A percentile compares a stretch with the other conserved stretches of the same genome.
Evolutionary conservation across 2,797 vertebrate genomes (phyloP).

Genomic region (Hemitrygon akajei): DNA sequence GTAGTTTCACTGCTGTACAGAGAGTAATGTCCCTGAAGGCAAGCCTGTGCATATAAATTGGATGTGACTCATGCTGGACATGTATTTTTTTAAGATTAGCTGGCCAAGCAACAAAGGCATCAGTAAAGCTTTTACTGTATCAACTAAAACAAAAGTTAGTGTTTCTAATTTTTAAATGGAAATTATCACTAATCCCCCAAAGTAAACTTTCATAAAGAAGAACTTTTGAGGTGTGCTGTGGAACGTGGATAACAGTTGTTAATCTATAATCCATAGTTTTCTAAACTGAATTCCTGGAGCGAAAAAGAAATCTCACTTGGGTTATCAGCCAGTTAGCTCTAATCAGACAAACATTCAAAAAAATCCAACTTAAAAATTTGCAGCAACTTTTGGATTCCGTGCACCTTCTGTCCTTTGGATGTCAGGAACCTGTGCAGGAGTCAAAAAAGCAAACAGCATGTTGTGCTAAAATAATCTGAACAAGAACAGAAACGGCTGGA

Average conservation of each 20-base stretch:
- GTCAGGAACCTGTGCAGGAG: too few species aligned
- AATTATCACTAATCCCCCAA: neutral
- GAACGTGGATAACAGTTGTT: neutral
- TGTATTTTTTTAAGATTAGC: constrained; percentile 19
- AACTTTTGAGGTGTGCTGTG: neutral
- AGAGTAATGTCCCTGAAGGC: neutral
- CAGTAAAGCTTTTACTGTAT: neutral
- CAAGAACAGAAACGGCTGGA: too few species aligned
- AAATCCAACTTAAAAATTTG: neutral
- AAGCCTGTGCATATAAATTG: neutral
- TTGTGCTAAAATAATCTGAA: too few species aligned
- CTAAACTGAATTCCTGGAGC: neutral
- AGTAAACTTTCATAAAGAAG: neutral
- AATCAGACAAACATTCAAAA: too few species aligned
- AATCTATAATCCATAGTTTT: neutral
- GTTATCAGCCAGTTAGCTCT: neutral
- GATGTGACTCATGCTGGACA: constrained; percentile 14
- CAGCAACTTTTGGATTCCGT: neutral
- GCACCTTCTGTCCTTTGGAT: neutral
- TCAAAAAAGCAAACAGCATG: too few species aligned
- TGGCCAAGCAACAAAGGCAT: neutral
- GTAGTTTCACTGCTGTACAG: neutral
- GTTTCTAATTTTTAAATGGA: neutral
- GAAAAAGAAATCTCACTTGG: neutral
- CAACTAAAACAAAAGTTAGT: neutral